Evolutionary conservation across 2,797 vertebrate species (phyloP).

Genomic region (Momotus momota): DNA sequence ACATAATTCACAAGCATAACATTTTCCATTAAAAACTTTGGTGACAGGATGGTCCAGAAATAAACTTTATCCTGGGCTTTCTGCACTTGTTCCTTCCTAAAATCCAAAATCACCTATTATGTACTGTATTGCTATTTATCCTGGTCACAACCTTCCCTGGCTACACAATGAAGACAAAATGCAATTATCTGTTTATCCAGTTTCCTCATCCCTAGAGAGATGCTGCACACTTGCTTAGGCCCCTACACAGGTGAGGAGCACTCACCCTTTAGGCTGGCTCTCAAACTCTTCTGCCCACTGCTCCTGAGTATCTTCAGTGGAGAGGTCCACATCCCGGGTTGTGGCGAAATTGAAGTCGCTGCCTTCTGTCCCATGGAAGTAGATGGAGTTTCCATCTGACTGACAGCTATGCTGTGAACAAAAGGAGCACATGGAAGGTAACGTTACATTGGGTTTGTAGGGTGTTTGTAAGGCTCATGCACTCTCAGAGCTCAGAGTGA

Average conservation of each 20-base stretch:
- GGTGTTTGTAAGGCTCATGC: not conserved
- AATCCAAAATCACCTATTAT: not conserved
- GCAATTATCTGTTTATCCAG: not conserved
- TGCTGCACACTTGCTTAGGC: not conserved
- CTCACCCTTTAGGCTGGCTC: constrained; percentile 91
- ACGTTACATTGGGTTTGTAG: not conserved
- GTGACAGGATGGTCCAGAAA: not conserved
- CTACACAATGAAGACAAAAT: not conserved
- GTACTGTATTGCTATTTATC: not conserved
- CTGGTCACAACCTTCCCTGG: not conserved
- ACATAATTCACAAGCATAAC: not conserved
- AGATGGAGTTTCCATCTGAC: constrained; percentile 95
- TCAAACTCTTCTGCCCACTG: constrained; percentile 99
- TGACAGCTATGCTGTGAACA: constrained; percentile 94
- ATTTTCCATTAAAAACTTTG: not conserved
- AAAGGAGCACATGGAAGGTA: constrained; percentile 45
- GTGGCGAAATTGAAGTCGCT: constrained; percentile 91
- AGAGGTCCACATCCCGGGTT: constrained; percentile 93
- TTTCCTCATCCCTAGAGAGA: not conserved
- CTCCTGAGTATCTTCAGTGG: constrained; percentile 90
- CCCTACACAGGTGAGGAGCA: not conserved
- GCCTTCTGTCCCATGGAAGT: constrained; percentile 93
- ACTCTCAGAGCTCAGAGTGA: constrained; percentile 27
- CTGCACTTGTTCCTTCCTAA: not conserved
- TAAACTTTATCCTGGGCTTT: not conserved